A percentile compares a stretch with the other conserved stretches of the same genome.
These are phyloP conservation scores for Amazona vittata DNA, from an alignment of 2,113 vertebrate species.

Conservation along the genomic window DNA sequence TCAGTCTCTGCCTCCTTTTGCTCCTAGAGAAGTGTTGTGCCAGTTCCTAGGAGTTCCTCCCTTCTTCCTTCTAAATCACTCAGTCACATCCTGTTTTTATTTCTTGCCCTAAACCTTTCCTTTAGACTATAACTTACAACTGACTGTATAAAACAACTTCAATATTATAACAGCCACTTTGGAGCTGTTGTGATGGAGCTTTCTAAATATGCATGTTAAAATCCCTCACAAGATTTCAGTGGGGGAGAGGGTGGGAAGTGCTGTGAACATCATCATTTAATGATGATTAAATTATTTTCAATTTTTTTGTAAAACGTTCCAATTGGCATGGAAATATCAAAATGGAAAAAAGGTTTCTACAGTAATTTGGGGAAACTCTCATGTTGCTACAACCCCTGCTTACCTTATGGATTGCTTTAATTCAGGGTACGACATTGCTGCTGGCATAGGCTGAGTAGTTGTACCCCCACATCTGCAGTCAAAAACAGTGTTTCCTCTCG, in stretches of 20 bases:
- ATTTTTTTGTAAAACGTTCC: background rate
- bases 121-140: conserved; percentile 50
- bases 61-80: conserved; percentile 62
- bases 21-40: background rate
- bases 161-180: conserved; percentile 49
- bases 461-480: background rate
- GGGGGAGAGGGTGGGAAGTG: background rate
- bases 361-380: background rate
- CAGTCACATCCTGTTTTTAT: conserved; percentile 62
- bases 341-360: background rate
- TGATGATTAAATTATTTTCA: conserved; percentile 22
- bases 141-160: conserved; percentile 52
- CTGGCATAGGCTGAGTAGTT: background rate
- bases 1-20: conserved; percentile 2
- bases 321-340: background rate
- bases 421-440: background rate
- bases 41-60: conserved; percentile 52
- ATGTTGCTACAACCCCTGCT: background rate
- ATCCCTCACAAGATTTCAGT: background rate
- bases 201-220: conserved; percentile 25
- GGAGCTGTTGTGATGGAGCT: background rate
- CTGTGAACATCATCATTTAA: background rate
- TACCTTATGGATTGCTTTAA: conserved; percentile 17
- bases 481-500: conserved; percentile 36
- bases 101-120: conserved; percentile 62